Base-by-base conservation (phyloP, 1,140 invertebrate species). In the Dendrolimus punctatus region DNA sequence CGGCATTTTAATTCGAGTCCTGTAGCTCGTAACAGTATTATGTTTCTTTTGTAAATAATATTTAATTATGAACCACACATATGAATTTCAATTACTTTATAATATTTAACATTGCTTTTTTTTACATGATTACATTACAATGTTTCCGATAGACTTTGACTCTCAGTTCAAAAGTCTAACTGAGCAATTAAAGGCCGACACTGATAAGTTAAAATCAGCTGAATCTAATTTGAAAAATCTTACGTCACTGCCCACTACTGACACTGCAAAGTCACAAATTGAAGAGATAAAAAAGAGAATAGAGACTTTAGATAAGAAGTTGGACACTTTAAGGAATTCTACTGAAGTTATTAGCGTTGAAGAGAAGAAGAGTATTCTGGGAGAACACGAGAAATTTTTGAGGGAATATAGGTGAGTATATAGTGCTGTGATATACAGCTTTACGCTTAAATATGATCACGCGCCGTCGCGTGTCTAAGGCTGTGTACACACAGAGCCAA, bases 331-430 rank as follows among this genome's bases (percentile, higher is more conserved):
- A 40, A 88, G 89, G 56, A 80, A 88, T 53, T 86, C 88, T 9
- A 84, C 75, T 43, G 80, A 73, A 37, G 79, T 83, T 3, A 71
- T 90, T 53, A 88, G 91, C 39, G 85, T 85, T 5, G 85, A 89
- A 49, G 90, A 91, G 45, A 92, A 92, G 68, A 89, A 91, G 49
- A 77, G 83, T 62, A 84, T 92, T 10, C 81, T 90, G 56, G 85
- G 81, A 53, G 73, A 88, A 45, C 76, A 92, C 62, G 88, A 90
- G 8, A 89, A 88, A 50, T 87, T 85, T 58, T 77, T 91, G 0
- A 91, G 89, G 45, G 92, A 93, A 76, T 96, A 94, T 85, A 88
- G 87, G 58, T 88, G 72, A 51, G 39, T 23, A 23, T 23, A 23
- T 23, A 2, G 1, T 23, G 23, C 23, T 23, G 23, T 23, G 23